These are phyloP conservation scores for Coleophora flavipennella DNA, from an alignment of 2,888 invertebrate genomes.

Conservation along the genomic window DNA sequence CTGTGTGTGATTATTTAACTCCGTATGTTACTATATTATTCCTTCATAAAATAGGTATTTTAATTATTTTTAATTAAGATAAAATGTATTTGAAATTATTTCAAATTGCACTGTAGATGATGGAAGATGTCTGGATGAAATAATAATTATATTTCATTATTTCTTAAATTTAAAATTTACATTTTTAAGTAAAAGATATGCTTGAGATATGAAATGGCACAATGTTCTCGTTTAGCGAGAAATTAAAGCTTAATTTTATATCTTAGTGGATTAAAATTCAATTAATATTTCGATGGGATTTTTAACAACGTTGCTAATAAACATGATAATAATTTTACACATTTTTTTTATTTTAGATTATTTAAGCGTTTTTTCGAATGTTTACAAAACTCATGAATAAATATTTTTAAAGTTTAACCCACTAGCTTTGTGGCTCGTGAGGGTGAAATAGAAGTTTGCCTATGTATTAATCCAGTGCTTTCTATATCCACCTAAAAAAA, in stretches of 20 bases:
- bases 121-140: background rate
- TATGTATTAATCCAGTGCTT: no score
- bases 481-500: no score
- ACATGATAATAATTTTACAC: background rate
- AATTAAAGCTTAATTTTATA: constrained; percentile 17
- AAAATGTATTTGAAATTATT: constrained; percentile 3
- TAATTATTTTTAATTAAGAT: no score
- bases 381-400: no score
- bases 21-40: no score
- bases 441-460: no score
- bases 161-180: constrained; percentile 3
- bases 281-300: constrained; percentile 2
- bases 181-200: constrained; percentile 29
- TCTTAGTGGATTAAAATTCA: background rate
- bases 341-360: no score
- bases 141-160: background rate
- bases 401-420: no score
- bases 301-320: no score
- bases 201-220: constrained; percentile 32
- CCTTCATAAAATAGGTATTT: no score
- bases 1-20: constrained; percentile 8
- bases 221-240: constrained; percentile 12
- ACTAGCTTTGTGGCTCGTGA: no score
- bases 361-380: no score
- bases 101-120: constrained; percentile 1